phyloP scores from a whole-genome alignment of 1,140 invertebrate species.

The Anagrus nilaparvatae region DNA sequence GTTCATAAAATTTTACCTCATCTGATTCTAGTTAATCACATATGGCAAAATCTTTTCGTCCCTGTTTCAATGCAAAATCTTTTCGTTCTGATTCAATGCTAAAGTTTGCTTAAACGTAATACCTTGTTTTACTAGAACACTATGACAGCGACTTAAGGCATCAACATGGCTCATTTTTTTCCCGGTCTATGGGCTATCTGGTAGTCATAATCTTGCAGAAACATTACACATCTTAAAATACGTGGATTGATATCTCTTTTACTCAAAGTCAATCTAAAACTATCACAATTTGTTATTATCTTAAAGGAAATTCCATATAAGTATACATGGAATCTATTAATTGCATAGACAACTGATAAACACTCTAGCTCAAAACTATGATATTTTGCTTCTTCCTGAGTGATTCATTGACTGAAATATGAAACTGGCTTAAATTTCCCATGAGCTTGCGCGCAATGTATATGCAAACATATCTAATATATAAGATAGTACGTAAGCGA shows the following conservation, averaged over 20 bases:
- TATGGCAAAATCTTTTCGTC: no score
- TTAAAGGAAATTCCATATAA: conserved; percentile 15
- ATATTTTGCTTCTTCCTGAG: conserved; percentile 1
- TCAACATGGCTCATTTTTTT: conserved; percentile 5
- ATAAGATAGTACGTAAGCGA: no score
- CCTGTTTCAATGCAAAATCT: no score
- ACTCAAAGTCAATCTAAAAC: conserved; percentile 2
- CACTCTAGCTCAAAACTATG: conserved; percentile 17
- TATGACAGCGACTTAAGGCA: conserved; percentile 4
- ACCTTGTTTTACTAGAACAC: not conserved
- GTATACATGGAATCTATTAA: conserved; percentile 19
- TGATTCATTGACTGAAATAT: conserved; percentile 21
- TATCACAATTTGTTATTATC: conserved; percentile 10
- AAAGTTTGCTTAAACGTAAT: conserved; percentile 1
- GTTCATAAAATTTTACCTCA: conserved; percentile 1
- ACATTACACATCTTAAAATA: conserved; percentile 7
- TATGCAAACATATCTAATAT: no score
- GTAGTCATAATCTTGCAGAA: conserved; percentile 8
- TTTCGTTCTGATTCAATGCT: not conserved
- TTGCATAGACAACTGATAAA: conserved; percentile 17
- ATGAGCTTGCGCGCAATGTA: no score
- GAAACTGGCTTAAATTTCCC: no score
- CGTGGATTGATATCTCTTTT: not conserved
- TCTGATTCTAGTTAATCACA: not conserved
- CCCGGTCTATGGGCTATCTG: not conserved